Evolutionary conservation across 2,797 vertebrate species (phyloP), one percentile per base, ranked within the genome.

Genomic region (Ctenosaura bakeri): DNA sequence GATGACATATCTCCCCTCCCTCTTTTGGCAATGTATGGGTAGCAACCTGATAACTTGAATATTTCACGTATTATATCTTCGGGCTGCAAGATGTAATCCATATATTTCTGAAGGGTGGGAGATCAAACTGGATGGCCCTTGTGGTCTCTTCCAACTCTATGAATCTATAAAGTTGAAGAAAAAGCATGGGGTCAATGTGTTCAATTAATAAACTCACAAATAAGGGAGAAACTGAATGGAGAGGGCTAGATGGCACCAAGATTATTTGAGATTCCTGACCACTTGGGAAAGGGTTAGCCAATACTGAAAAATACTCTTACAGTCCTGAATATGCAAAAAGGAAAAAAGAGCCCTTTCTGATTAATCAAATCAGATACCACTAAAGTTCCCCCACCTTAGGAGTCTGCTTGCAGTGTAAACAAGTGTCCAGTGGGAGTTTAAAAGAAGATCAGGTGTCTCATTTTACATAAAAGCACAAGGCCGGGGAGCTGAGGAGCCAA

Each of bases 361-460:
- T 86, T 86, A 59, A 73, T 79, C 76, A 73, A 20, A 78, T 80
- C 42, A 52, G 50, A 38, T 90, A 54, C 50, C 56, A 89, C 64
- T 29, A 88, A 0, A 0, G 71, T 22, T 71, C 13, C 18, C 83
- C 69, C 74, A 38, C 26, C 42, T 12, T 46, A 74, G 8, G 5
- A 74, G 20, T 89, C 59, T 2, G 16, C 87, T 94, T 91, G 88
- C 89, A 80, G 26, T 66, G 22, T 88, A 91, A 84, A 56, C 24
- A 24, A 77, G 32, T 90, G 50, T 62, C 89, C 78, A 50, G 52
- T 87, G 88, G 59, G 85, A 89, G 82, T 56, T 74, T 74, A 86
- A 78, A 12, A 42, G 64, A 50, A 95, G 90, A 90, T 90, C 12
- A 88, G 62, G 77, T 91, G 4, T 82, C 86, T 90, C 89, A 79